Conservation (phyloP, 2,113 vertebrate species). For the Dasyprocta punctata region DNA sequence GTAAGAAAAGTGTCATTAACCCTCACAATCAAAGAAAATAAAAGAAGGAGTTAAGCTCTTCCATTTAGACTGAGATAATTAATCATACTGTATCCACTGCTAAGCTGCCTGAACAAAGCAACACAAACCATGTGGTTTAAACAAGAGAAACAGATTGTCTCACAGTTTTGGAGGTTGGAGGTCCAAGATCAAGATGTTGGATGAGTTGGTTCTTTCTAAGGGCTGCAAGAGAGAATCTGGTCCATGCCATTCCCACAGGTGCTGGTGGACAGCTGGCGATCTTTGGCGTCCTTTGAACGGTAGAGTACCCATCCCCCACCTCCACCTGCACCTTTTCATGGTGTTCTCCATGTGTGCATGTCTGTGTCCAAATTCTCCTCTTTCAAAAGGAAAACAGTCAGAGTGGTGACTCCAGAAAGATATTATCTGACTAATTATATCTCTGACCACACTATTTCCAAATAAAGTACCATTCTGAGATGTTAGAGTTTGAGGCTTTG, state of each 20-base stretch:
- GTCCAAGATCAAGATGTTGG: neutral
- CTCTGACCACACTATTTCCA: neutral
- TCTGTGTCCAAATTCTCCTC: neutral
- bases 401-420: neutral
- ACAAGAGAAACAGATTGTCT: neutral
- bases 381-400: neutral
- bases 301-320: neutral
- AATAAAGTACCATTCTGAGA: neutral
- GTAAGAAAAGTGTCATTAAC: neutral
- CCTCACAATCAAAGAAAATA: neutral
- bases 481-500: neutral
- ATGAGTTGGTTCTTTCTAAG: neutral
- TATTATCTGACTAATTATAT: neutral
- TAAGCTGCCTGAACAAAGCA: neutral
- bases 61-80: neutral
- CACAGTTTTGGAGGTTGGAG: neutral
- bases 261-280: too few relatives aligned
- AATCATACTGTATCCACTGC: neutral
- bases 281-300: neutral
- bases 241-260: neutral
- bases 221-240: neutral
- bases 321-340: neutral
- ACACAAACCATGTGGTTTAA: neutral
- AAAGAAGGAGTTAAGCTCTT: neutral
- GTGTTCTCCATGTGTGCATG: accelerated